Conservation (phyloP, 1,140 invertebrate species). For the Megathymus violae region DNA sequence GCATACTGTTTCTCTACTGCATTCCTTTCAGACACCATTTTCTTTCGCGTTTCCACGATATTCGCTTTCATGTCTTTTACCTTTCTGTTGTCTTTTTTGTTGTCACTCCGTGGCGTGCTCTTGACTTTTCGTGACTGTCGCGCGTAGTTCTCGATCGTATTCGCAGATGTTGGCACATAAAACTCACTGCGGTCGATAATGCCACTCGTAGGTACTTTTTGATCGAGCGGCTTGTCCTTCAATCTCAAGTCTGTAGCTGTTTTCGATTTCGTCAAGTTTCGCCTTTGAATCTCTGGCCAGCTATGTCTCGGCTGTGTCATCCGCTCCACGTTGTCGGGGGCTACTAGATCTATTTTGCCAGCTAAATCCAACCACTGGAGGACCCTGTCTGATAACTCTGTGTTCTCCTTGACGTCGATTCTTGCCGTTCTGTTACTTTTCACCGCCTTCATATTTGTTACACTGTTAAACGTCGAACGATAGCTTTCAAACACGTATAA, state of each 20-base stretch:
- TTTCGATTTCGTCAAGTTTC: conserved; percentile 66
- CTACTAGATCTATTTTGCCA: conserved; percentile 70
- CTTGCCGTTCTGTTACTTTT: conserved; percentile 65
- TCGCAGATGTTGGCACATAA: conserved; percentile 69
- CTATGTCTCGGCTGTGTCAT: conserved; percentile 73
- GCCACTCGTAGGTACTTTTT: conserved; percentile 49
- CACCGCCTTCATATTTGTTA: conserved; percentile 59
- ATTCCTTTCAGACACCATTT: conserved; percentile 60
- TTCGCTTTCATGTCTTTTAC: conserved; percentile 60
- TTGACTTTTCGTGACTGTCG: conserved; percentile 73
- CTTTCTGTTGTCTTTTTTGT: conserved; percentile 66
- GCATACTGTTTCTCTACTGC: conserved; percentile 76
- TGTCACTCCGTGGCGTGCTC: conserved; percentile 66
- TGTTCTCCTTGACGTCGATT: conserved; percentile 61
- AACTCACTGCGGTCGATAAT: conserved; percentile 73
- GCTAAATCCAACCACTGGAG: conserved; percentile 86
- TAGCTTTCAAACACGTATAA: conserved; percentile 47
- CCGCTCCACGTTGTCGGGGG: conserved; percentile 57
- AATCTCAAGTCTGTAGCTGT: conserved; percentile 58
- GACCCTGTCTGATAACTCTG: conserved; percentile 84
- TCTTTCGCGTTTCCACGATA: conserved; percentile 64
- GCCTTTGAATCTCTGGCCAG: conserved; percentile 71
- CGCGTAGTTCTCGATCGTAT: conserved; percentile 78
- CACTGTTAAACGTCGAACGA: conserved; percentile 38
- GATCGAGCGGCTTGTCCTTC: conserved; percentile 55